Base-by-base conservation (phyloP, 2,797 vertebrate species). In the Gobionotothen gibberifrons region DNA sequence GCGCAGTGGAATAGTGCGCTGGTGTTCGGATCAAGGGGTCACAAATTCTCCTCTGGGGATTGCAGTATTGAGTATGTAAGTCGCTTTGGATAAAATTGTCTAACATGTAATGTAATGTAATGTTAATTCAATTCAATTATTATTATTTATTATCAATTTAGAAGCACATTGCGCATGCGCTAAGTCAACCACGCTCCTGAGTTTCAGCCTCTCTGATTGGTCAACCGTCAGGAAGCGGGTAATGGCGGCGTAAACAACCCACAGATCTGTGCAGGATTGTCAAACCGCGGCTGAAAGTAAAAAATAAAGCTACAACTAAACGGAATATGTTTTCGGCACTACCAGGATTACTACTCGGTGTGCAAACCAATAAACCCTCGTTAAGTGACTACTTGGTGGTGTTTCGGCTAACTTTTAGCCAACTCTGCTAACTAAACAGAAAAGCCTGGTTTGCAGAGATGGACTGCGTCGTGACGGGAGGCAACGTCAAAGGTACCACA, bases 401-500 rank as follows among this genome's bases (percentile, higher is more conserved):
- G 36, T 36, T 76, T 73, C 17, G 15, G 29, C 54, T 56, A 78
- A 74, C 54, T 53, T 81, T 67, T 71, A 82, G 71, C 70, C 3
- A 0, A 26, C 62, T 82, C 68, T 69, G 78, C 79, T 82, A 79
- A 77, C 12, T 67, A 72, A 58, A 51, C 62, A 21, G 16, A 75
- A 61, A 73, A 78, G 71, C 64, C 21, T 48, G 3, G 16, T 59
- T 12, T 54, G 6, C 7, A 54, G 61, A 81, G 46, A 96, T 96
- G 95, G 93, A 95, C 82, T 94, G 93, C 82, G 84, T 94, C 42
- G 90, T 94, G 49, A 94, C 93, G 3, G 94, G 95, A 85, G 93
- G 93, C 82, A 95, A 95, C 73, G 95, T 96, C 10, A 96, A 95
- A 94, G 95, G 95, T 95, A 90, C 59, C 15, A 12, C 9, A 49